Conservation (phyloP, 2,113 vertebrate species). For the Menura novaehollandiae region DNA sequence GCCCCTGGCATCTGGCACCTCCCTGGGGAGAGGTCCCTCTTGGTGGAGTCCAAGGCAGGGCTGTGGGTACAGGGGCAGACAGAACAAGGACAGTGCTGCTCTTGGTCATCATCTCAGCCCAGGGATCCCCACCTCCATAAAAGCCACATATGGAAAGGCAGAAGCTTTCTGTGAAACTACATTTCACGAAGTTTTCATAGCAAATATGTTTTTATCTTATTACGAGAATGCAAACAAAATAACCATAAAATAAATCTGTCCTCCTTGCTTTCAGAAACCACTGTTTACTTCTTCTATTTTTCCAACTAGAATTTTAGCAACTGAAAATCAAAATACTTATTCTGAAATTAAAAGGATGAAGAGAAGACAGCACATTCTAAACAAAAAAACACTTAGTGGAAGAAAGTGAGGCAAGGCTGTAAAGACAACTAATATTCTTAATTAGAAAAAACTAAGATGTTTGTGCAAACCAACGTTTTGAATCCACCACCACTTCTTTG, state of each 20-base stretch:
- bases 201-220: neutral
- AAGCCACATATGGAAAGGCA: accelerated
- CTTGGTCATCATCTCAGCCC: neutral
- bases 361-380: neutral
- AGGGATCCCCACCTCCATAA: neutral
- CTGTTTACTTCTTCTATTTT: neutral
- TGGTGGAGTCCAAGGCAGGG: neutral
- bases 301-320: neutral
- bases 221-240: neutral
- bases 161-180: neutral
- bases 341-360: neutral
- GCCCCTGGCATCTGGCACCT: accelerated
- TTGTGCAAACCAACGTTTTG: neutral
- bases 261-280: neutral
- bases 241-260: neutral
- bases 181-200: neutral
- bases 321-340: neutral
- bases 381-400: neutral
- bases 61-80: neutral
- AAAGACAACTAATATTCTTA: neutral
- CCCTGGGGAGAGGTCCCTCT: accelerated
- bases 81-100: neutral
- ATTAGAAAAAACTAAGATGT: neutral
- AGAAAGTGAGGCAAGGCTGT: neutral
- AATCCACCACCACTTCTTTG: neutral